These are phyloP conservation scores for Characodon lateralis DNA, from an alignment of 2,797 vertebrate species.

Conservation along the genomic window DNA sequence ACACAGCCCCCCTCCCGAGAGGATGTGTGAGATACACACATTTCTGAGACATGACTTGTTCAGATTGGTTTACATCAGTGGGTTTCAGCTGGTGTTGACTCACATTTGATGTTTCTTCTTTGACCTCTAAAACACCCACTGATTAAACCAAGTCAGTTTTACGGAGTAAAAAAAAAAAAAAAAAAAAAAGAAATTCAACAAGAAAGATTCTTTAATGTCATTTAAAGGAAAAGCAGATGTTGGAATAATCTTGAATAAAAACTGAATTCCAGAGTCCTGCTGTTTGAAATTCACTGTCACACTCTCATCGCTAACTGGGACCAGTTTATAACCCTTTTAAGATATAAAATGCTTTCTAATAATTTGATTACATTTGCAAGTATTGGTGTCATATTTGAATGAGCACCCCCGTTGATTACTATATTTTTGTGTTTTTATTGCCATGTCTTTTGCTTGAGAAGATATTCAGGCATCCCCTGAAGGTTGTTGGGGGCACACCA, in stretches of 20 bases:
- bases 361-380: not conserved
- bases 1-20: slow-evolving; percentile 21
- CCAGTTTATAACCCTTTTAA: slow-evolving; percentile 7
- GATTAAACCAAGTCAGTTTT: not conserved
- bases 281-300: slow-evolving; percentile 1
- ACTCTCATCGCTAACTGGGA: not conserved
- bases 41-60: slow-evolving; percentile 34
- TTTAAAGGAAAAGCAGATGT: not conserved
- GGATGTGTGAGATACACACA: slow-evolving; percentile 26
- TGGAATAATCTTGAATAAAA: slow-evolving; percentile 11
- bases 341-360: not conserved
- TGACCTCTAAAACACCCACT: not conserved
- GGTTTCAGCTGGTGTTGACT: slow-evolving; percentile 15
- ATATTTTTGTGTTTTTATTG: not conserved
- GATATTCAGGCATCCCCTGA: too few species aligned
- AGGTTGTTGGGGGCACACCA: too few species aligned
- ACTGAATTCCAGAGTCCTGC: slow-evolving; percentile 5
- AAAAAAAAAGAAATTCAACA: not conserved
- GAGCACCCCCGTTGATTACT: not conserved
- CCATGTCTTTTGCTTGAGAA: not conserved
- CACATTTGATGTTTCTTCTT: slow-evolving; percentile 24
- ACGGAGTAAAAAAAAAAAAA: not conserved
- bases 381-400: slow-evolving; percentile 1
- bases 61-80: slow-evolving; percentile 18
- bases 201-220: not conserved